phyloP scores from a whole-genome alignment of 2,797 vertebrate species.

The Takifugu rubripes region DNA sequence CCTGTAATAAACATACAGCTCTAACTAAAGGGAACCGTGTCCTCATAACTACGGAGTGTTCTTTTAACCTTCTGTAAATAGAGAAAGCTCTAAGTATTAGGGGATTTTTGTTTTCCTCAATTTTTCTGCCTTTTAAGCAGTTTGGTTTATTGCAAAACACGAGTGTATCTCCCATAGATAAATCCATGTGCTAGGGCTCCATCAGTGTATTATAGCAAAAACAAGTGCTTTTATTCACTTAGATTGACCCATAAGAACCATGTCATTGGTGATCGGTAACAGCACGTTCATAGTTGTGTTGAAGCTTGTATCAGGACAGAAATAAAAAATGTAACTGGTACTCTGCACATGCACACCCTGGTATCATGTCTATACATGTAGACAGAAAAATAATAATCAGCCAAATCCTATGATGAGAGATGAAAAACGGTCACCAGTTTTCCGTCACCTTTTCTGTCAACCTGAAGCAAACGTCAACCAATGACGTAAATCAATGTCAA shows the following conservation, averaged over 20 bases:
- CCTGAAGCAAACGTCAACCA: neutral
- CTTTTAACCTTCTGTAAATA: too few relatives aligned
- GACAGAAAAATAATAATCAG: conserved; percentile 9
- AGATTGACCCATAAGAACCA: neutral
- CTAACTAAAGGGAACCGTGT: too few relatives aligned
- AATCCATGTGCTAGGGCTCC: too few relatives aligned
- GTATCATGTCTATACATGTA: too few relatives aligned
- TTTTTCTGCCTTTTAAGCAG: too few relatives aligned
- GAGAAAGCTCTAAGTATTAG: too few relatives aligned
- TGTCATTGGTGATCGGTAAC: neutral
- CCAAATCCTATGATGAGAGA: conserved; percentile 30
- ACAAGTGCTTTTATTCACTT: neutral
- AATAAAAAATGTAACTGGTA: conserved; percentile 7
- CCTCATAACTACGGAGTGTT: too few relatives aligned
- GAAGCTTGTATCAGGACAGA: neutral
- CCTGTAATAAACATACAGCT: too few relatives aligned
- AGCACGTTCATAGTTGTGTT: neutral
- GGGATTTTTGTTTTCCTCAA: too few relatives aligned
- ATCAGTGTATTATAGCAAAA: too few relatives aligned
- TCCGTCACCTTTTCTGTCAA: conserved; percentile 17
- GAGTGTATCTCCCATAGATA: too few relatives aligned
- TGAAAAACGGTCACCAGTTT: conserved; percentile 16
- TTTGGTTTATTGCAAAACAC: too few relatives aligned
- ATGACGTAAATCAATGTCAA: conserved; percentile 2
- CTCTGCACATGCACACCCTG: conserved; percentile 9